Evolutionary conservation across 64 coral and sea anemone species (phyloP).

Genomic region (Pocillopora verrucosa): DNA sequence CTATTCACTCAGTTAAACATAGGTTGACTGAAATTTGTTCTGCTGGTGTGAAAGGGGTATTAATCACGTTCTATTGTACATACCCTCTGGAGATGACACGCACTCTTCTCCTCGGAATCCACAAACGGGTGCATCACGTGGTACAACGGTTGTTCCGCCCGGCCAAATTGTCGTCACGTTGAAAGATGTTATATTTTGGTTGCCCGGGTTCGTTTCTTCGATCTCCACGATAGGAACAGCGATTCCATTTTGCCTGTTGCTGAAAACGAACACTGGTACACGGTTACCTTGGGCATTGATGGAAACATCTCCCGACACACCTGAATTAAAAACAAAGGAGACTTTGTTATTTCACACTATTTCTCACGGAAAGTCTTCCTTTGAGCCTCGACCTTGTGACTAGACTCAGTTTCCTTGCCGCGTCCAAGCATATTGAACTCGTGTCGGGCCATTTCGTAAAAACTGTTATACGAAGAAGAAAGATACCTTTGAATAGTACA

Average conservation of each 20-base stretch:
- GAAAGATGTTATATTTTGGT: constrained; percentile 19
- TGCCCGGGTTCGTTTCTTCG: constrained; percentile 30
- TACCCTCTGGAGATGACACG: constrained; percentile 1
- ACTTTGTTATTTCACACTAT: neutral
- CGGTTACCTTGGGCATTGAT: constrained; percentile 59
- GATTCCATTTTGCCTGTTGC: constrained; percentile 57
- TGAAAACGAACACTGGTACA: constrained; percentile 74
- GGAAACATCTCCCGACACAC: constrained; percentile 66
- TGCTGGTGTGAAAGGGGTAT: too few species aligned
- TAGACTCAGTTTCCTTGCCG: too few species aligned
- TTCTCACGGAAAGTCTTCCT: neutral
- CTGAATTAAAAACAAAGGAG: constrained; percentile 17
- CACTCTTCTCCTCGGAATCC: constrained; percentile 83
- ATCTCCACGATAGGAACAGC: constrained; percentile 44
- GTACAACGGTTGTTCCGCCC: constrained; percentile 47
- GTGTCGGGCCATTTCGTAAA: neutral
- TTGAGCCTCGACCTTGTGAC: too few species aligned
- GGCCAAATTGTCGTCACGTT: constrained; percentile 61
- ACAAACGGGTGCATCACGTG: constrained; percentile 63
- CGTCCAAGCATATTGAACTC: too few species aligned
- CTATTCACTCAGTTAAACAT: too few species aligned
- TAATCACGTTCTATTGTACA: neutral
- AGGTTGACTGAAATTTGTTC: too few species aligned
- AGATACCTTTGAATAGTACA: constrained; percentile 68
- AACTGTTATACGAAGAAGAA: neutral